These are phyloP conservation scores for Alitta virens DNA, from an alignment of 2,888 invertebrate species.

Conservation along the genomic window DNA sequence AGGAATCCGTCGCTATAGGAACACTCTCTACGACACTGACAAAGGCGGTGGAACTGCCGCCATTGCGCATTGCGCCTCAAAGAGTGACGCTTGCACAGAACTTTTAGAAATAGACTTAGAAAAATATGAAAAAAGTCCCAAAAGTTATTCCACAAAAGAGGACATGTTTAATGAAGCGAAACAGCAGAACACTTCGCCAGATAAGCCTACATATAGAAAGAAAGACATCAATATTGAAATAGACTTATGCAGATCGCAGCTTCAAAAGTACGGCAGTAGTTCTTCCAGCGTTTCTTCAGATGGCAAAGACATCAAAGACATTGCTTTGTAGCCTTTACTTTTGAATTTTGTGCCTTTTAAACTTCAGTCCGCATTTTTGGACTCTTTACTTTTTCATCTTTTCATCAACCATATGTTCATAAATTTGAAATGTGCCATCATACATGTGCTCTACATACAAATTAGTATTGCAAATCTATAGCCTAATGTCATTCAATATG, in stretches of 20 bases:
- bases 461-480: too few relatives aligned
- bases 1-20: conserved; percentile 75
- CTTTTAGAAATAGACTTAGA: conserved; percentile 61
- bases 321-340: too few relatives aligned
- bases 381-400: too few relatives aligned
- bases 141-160: conserved; percentile 31
- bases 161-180: conserved; percentile 11
- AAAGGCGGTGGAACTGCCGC: conserved; percentile 47
- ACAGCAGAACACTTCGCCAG: conserved; percentile 12
- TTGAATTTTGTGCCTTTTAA: too few relatives aligned
- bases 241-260: background rate
- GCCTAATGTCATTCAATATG: too few relatives aligned
- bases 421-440: too few relatives aligned
- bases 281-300: too few relatives aligned
- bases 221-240: conserved; percentile 19
- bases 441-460: too few relatives aligned
- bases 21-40: conserved; percentile 71
- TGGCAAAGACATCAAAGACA: too few relatives aligned
- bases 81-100: conserved; percentile 58
- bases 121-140: conserved; percentile 45
- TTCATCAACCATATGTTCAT: too few relatives aligned
- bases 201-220: conserved; percentile 22
- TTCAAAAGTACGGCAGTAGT: too few relatives aligned
- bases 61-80: conserved; percentile 19
- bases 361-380: too few relatives aligned